Evolutionary conservation across 2,113 vertebrate species (phyloP).

Genomic region (Halichoeres trimaculatus): DNA sequence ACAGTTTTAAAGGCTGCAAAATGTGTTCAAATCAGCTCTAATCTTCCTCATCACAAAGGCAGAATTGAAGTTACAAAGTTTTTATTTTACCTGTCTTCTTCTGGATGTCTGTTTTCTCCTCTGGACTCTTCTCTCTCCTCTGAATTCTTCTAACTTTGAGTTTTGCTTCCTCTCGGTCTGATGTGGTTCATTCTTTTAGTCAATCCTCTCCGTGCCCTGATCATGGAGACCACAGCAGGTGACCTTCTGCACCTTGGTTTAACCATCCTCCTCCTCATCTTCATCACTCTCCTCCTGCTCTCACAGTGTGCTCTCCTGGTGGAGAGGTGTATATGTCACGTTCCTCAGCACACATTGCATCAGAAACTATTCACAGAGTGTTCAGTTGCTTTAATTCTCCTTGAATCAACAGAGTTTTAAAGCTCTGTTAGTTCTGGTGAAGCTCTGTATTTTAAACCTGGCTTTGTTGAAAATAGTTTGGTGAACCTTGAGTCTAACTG

Average conservation of each 20-base stretch:
- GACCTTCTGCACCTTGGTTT: constrained; percentile 88
- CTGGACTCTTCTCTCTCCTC: neutral
- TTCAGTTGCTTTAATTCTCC: neutral
- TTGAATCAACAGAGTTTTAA: too few relatives aligned
- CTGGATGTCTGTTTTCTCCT: too few relatives aligned
- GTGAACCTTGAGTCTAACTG: too few relatives aligned
- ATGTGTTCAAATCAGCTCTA: too few relatives aligned
- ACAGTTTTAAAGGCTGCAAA: too few relatives aligned
- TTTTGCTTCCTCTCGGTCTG: constrained; percentile 69
- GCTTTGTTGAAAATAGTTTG: too few relatives aligned
- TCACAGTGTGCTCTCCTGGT: constrained; percentile 61
- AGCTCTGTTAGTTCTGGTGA: too few relatives aligned
- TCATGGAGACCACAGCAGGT: constrained; percentile 97
- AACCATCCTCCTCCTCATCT: constrained; percentile 34
- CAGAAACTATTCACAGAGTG: too few relatives aligned
- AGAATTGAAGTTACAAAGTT: too few relatives aligned
- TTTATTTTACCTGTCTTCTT: too few relatives aligned
- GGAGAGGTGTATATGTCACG: constrained; percentile 64
- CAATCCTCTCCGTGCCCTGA: constrained; percentile 95
- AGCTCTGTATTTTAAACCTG: too few relatives aligned
- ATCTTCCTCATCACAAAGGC: too few relatives aligned
- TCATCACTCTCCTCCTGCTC: constrained; percentile 38
- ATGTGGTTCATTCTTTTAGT: constrained; percentile 91
- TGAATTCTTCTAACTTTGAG: constrained; percentile 38
- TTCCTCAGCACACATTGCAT: constrained; percentile 46